A percentile compares a stretch with the other conserved stretches of the same genome.
These are phyloP conservation scores for Trichogramma evanescens DNA, from an alignment of 2,888 invertebrate genomes.

Conservation along the genomic window DNA sequence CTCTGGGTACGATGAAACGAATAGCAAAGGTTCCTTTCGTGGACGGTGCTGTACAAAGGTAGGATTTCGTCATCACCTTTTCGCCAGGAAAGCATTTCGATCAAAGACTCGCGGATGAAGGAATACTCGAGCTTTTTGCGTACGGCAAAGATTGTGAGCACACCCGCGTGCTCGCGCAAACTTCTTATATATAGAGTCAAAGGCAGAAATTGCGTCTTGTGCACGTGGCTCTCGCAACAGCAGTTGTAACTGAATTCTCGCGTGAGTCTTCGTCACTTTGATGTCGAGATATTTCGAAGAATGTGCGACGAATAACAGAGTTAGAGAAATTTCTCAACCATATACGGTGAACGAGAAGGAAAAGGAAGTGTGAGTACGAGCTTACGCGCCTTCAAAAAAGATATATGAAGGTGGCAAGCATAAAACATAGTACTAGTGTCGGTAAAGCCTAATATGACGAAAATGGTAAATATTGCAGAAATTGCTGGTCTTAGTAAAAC, in stretches of 20 bases:
- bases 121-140: conserved; percentile 18
- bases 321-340: conserved; percentile 6
- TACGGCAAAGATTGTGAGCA: conserved; percentile 3
- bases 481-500: no score
- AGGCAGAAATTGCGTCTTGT: conserved; percentile 30
- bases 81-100: background rate
- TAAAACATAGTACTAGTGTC: no score
- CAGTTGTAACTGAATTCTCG: conserved; percentile 23
- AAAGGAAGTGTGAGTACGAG: background rate
- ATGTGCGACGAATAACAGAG: background rate
- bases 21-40: no score
- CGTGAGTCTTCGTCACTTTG: conserved; percentile 17
- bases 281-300: conserved; percentile 23
- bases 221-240: conserved; percentile 6
- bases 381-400: background rate
- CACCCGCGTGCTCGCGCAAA: conserved; percentile 1
- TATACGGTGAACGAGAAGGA: background rate
- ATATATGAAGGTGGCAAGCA: no score
- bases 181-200: conserved; percentile 21
- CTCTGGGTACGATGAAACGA: no score
- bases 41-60: no score
- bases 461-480: no score
- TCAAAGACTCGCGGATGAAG: conserved; percentile 13
- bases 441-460: no score
- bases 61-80: no score